Base-by-base conservation (phyloP, 2,113 vertebrate species). In the Oxyruncus cristatus region DNA sequence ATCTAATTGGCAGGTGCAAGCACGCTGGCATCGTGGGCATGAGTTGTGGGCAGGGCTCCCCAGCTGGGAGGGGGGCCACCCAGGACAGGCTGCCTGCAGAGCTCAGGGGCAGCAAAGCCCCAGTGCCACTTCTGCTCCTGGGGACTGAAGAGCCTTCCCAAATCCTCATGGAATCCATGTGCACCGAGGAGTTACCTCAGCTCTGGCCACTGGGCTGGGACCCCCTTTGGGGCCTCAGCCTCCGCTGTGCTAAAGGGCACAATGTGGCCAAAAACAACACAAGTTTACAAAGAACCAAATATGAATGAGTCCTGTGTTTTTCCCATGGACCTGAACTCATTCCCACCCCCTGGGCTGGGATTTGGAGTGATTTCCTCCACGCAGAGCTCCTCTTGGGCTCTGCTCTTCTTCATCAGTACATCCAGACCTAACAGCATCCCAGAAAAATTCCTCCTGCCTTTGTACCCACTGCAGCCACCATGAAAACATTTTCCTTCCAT, bases 171-270 rank as follows among this genome's bases (percentile, higher is more conserved):
- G 44, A 73, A 41, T 3, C 41, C 28, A 18, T 21, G 63, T 21
- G 32, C 24, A 20, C 50, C 0, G 1, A 30, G 50, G 32, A 30
- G 20, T 3, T 39, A 27, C 35, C 41, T 4, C 0, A 2, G 47
- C 35, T 49, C 33, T 35, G 42, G 47, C 56, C 21, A 6, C 74
- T 0, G 1, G 27, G 42, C 28, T 21, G 18, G 27, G 14, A 22
- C 7, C 7, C 37, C 6, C 56, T 5, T 28, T 2, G 0, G 55
- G 15, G 33, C 26, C 27, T 46, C 14, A 8, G 8, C 26, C 6
- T 16, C 9, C 12, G 1, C 63, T 0, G 0, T 13, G 24, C 46
- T 4, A 0, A n/a, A 9, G 30, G 74, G 8, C 22, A 7, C 4
- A 4, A 8, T 23, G 32, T 2, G 3, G 33, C 53, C 49, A 19